Conservation (phyloP, 2,888 invertebrate genomes). For the Mamestra brassicae region DNA sequence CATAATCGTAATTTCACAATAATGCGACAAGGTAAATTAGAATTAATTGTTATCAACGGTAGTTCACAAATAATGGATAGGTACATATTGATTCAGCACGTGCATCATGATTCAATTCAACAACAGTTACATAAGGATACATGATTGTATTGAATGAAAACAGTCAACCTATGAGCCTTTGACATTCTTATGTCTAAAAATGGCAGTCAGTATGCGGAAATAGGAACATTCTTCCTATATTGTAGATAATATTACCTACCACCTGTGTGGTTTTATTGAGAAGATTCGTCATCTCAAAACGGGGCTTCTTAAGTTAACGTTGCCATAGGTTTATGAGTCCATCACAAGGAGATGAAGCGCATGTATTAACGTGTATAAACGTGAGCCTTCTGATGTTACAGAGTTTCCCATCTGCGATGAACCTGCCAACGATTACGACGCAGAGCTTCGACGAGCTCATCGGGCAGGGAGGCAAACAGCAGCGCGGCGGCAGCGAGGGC, state of each 20-base stretch:
- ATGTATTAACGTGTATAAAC: not conserved
- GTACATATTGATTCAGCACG: constrained; percentile 36
- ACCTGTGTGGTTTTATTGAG: constrained; percentile 17
- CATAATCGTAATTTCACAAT: constrained; percentile 36
- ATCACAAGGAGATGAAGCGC: not conserved
- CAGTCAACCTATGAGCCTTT: not conserved
- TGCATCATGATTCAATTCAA: constrained; percentile 34
- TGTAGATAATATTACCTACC: constrained; percentile 5
- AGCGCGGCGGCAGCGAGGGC: constrained; percentile 78
- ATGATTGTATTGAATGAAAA: constrained; percentile 12
- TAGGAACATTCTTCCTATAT: constrained; percentile 21
- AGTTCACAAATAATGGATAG: constrained; percentile 34
- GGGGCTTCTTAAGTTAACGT: not conserved
- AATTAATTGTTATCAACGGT: constrained; percentile 40
- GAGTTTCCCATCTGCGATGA: constrained; percentile 92
- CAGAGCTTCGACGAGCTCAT: constrained; percentile 92
- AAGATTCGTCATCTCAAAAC: constrained; percentile 13
- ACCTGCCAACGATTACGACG: constrained; percentile 93
- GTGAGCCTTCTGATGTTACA: constrained; percentile 74
- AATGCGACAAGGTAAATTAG: constrained; percentile 44
- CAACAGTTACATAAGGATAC: constrained; percentile 7
- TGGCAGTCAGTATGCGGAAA: constrained; percentile 33
- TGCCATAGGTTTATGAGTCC: not conserved
- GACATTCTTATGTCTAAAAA: constrained; percentile 17
- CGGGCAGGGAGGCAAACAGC: constrained; percentile 71